Evolutionary conservation across 2,797 vertebrate genomes (phyloP).

Genomic region (Clarias platycephalus): DNA sequence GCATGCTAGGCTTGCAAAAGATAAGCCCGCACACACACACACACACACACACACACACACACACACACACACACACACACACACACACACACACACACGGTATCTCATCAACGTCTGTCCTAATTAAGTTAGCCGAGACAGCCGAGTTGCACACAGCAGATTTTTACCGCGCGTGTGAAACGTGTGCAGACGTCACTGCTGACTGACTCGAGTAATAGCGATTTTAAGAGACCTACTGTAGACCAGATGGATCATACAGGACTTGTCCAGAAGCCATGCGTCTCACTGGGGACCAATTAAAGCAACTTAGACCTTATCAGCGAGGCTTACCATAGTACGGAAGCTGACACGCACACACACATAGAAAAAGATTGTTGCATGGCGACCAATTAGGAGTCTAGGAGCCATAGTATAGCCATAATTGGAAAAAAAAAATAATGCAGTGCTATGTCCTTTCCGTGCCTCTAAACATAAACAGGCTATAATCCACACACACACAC

Average conservation of each 20-base stretch:
- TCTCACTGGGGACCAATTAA: constrained; percentile 33
- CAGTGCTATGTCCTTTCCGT: background rate
- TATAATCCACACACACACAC: background rate
- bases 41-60: background rate
- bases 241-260: constrained; percentile 9
- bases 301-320: constrained; percentile 17
- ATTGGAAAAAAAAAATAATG: background rate
- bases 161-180: background rate
- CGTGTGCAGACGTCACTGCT: background rate
- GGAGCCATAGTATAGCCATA: background rate
- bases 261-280: background rate
- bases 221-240: background rate
- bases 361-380: background rate
- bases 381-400: background rate
- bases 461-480: background rate
- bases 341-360: constrained; percentile 10
- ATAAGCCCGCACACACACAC: too few relatives aligned
- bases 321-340: background rate
- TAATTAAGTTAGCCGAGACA: background rate
- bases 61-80: too few relatives aligned
- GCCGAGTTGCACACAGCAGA: background rate
- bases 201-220: background rate
- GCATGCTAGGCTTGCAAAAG: background rate
- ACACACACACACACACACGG: background rate
- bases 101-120: background rate